phyloP scores from a whole-genome alignment of 2,113 vertebrate species.

The Platycercus adscitus region DNA sequence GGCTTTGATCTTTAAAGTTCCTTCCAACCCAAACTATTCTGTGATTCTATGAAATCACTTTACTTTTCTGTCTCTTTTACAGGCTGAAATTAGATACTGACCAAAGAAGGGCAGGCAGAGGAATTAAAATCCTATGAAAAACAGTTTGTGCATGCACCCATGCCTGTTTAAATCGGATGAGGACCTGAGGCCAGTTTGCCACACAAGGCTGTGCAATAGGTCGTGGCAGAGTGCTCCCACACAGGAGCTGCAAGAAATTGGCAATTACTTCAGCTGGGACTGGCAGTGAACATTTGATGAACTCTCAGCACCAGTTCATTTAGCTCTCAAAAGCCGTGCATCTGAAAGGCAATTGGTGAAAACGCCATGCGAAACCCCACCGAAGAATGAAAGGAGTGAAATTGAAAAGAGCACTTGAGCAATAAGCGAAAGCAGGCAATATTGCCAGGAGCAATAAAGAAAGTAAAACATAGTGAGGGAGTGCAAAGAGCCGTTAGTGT shows the following conservation, averaged over 20 bases:
- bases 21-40: background rate
- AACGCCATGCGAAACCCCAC: background rate
- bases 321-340: background rate
- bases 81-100: background rate
- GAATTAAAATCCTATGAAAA: background rate
- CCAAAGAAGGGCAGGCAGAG: background rate
- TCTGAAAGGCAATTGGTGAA: background rate
- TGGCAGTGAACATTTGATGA: background rate
- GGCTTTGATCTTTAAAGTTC: background rate
- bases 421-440: background rate
- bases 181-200: background rate
- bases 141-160: background rate
- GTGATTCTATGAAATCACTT: background rate
- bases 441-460: background rate
- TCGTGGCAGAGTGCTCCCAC: background rate
- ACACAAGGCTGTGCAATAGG: background rate
- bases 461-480: background rate
- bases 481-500: rapidly evolving
- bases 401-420: background rate
- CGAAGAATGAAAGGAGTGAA: background rate
- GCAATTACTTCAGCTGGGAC: background rate
- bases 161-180: rapidly evolving
- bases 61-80: background rate
- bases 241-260: background rate
- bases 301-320: background rate